Conservation (phyloP, 2,797 vertebrate genomes). For the Zalophus californianus region DNA sequence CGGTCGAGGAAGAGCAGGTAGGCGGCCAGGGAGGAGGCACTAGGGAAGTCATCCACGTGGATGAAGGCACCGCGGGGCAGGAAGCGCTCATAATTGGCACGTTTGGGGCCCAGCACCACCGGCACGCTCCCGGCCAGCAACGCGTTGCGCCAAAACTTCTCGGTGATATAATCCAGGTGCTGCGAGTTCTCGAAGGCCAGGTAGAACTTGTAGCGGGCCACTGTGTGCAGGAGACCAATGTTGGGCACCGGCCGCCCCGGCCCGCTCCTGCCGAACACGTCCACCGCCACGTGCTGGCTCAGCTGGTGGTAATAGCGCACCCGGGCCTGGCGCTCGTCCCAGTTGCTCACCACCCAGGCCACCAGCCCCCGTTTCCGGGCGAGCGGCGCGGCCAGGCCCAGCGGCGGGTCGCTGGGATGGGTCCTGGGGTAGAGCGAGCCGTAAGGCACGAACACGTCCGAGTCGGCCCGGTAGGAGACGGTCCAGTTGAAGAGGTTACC, state of each 20-base stretch:
- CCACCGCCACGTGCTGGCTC: conserved; percentile 89
- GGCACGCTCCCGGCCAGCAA: conserved; percentile 92
- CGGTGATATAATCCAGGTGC: conserved; percentile 96
- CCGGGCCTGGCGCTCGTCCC: conserved; percentile 92
- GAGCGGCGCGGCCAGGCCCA: conserved; percentile 70
- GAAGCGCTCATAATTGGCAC: conserved; percentile 95
- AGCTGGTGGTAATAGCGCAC: conserved; percentile 92
- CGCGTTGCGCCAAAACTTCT: conserved; percentile 96
- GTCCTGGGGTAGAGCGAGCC: conserved; percentile 89
- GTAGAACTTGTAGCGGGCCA: conserved; percentile 95
- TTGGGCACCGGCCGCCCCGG: conserved; percentile 85
- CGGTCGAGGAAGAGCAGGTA: conserved; percentile 92
- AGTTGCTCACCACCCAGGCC: conserved; percentile 97
- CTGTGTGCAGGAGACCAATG: conserved; percentile 87
- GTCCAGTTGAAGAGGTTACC: conserved; percentile 94
- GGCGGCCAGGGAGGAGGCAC: conserved; percentile 89
- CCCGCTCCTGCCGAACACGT: conserved; percentile 89
- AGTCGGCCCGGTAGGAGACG: conserved; percentile 93
- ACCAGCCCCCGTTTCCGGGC: conserved; percentile 88
- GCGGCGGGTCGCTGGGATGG: conserved; percentile 66
- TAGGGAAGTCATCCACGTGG: conserved; percentile 94
- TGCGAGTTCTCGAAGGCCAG: conserved; percentile 97
- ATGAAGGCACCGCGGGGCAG: conserved; percentile 95
- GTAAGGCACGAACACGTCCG: conserved; percentile 94
- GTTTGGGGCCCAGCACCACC: conserved; percentile 93